Base-by-base conservation (phyloP, 2,888 invertebrate species). In the Oxycera nigricornis region DNA sequence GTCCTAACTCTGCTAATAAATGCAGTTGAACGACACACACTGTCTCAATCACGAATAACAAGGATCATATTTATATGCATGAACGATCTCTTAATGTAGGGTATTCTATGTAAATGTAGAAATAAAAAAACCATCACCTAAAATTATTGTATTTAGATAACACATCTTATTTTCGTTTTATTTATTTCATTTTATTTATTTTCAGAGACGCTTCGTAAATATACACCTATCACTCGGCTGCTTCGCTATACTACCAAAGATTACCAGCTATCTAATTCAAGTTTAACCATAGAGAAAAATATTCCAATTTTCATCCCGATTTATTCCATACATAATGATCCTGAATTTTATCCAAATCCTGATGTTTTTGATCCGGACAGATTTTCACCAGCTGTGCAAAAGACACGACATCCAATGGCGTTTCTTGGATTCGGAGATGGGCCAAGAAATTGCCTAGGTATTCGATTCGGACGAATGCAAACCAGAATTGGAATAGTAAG, bases 371-470 rank as follows among this genome's bases (percentile, higher is more conserved):
- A 61, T 61, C 61, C 59, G 4, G 59, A 59, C 4, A 82, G 89
- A 78, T 90, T 89, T 80, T 81, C 84, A 0, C 82, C 84, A n/a
- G 87, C 87, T 78, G 87, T 86, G 62, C 88, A 87, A 76, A 82
- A 84, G 0, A 85, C 83, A 20, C 76, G 79, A 20, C 76, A 78
- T 68, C 78, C 79, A 6, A 79, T 77, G 70, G 75, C 80, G 3
- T 82, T 79, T 72, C 52, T 82, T 59, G 81, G 82, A 2, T 83
- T 82, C 72, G 82, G 82, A 14, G 80, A 81, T 31, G 83, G 83
- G 4, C 82, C 82, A 0, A 75, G 81, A 73, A 78, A 77, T 73
- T 83, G 83, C 72, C 80, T 83, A 28, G 83, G 82, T 0, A 24
- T 75, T 20, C 73, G 76, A 14, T 77, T 77, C 59, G 77, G 77